phyloP scores from a whole-genome alignment of 1,140 invertebrate genomes.

The Drosophila pallidifrons region DNA sequence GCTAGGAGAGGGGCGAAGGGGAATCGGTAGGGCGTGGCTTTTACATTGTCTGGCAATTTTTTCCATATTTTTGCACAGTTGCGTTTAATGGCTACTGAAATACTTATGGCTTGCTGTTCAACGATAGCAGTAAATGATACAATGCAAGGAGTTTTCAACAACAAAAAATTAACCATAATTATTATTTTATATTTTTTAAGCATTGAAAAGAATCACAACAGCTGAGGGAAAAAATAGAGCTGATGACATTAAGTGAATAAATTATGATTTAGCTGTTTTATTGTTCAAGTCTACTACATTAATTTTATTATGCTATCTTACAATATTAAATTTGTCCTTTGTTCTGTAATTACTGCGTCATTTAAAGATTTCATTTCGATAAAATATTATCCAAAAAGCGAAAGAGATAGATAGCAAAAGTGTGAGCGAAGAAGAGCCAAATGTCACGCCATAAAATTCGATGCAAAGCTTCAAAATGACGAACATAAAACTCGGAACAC shows the following conservation, averaged over 20 bases:
- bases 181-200: slow-evolving; percentile 8
- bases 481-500: slow-evolving; percentile 38
- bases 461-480: slow-evolving; percentile 44
- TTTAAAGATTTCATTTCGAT: slow-evolving; percentile 21
- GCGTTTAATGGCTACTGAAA: slow-evolving; percentile 29
- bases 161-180: slow-evolving; percentile 24
- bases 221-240: too few relatives aligned
- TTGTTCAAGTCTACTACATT: too few relatives aligned
- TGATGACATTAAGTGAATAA: too few relatives aligned
- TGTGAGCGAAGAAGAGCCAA: slow-evolving; percentile 21
- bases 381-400: slow-evolving; percentile 9
- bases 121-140: slow-evolving; percentile 34
- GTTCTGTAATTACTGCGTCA: slow-evolving; percentile 31
- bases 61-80: slow-evolving; percentile 30
- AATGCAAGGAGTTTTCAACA: slow-evolving; percentile 19
- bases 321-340: not conserved
- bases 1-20: too few relatives aligned
- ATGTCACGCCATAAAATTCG: slow-evolving; percentile 46
- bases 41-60: slow-evolving; percentile 42
- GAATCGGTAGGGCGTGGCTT: slow-evolving; percentile 11
- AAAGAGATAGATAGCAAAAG: not conserved
- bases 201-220: too few relatives aligned
- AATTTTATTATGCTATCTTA: too few relatives aligned
- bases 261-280: too few relatives aligned
- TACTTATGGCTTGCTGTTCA: slow-evolving; percentile 14